Conservation (phyloP, 2,888 invertebrate species). For the Idaea straminata region DNA sequence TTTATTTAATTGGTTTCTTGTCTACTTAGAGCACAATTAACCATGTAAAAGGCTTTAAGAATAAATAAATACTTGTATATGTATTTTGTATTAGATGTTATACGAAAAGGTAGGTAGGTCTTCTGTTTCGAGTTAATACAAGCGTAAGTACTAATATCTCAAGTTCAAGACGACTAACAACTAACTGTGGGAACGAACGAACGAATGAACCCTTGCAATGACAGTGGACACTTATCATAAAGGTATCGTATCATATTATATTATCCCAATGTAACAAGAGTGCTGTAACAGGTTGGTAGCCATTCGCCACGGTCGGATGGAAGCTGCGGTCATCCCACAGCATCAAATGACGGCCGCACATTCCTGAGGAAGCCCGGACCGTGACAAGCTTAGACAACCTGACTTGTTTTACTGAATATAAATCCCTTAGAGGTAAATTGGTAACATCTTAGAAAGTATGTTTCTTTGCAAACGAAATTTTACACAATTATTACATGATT, state of each 20-base stretch:
- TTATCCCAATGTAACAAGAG: background rate
- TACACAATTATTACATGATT: too few relatives aligned
- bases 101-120: too few relatives aligned
- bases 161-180: background rate
- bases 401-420: background rate
- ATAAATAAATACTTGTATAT: too few relatives aligned
- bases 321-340: background rate
- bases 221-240: background rate
- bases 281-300: background rate
- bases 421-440: background rate
- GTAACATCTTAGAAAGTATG: too few relatives aligned
- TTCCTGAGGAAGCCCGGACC: slow-evolving; percentile 1
- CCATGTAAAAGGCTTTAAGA: too few relatives aligned
- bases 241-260: background rate
- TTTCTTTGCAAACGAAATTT: too few relatives aligned
- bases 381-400: background rate
- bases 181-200: background rate
- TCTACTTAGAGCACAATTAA: too few relatives aligned
- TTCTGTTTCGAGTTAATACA: background rate
- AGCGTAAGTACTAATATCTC: background rate
- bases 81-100: too few relatives aligned
- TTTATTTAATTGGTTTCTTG: too few relatives aligned
- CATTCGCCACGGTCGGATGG: background rate
- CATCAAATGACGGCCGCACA: background rate
- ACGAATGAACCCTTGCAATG: background rate